phyloP scores from a whole-genome alignment of 2,797 vertebrate genomes.

The Denticeps clupeoides region DNA sequence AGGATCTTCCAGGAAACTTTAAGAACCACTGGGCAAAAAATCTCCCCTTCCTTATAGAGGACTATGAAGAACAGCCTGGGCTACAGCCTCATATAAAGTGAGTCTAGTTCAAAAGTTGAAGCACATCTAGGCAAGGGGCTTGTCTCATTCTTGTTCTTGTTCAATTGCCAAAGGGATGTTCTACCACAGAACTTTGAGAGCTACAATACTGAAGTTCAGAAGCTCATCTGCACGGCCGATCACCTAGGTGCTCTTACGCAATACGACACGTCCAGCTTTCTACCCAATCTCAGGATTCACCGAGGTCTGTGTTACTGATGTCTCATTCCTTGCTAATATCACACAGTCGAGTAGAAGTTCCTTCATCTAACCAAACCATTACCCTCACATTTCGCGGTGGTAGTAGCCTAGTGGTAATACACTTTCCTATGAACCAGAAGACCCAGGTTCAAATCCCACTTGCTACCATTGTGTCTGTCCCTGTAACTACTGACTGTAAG shows the following conservation, averaged over 20 bases:
- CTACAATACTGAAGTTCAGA: conserved; percentile 81
- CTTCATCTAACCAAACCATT: too few species aligned
- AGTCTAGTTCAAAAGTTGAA: conserved; percentile 24
- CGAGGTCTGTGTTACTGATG: conserved; percentile 62
- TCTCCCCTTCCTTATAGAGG: conserved; percentile 90
- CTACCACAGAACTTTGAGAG: conserved; percentile 88
- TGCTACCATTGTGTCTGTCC: too few species aligned
- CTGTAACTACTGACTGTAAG: too few species aligned
- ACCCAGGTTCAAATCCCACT: too few species aligned
- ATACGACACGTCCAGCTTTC: conserved; percentile 87
- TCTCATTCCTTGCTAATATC: not conserved
- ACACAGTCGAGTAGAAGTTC: too few species aligned
- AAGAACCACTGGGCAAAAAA: conserved; percentile 98
- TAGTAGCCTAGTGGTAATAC: too few species aligned
- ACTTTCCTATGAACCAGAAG: too few species aligned
- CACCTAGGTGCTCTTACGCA: conserved; percentile 90
- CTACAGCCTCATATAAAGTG: conserved; percentile 94
- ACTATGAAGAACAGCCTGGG: conserved; percentile 93
- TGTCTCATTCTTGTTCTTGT: not conserved
- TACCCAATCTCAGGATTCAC: conserved; percentile 88
- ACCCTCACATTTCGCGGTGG: too few species aligned
- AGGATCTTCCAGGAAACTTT: conserved; percentile 86
- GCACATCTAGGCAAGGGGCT: not conserved
- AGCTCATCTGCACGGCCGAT: conserved; percentile 84
- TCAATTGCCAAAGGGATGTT: conserved; percentile 70